Conservation (phyloP, 2,888 invertebrate species). For the Pseudoips prasinana region DNA sequence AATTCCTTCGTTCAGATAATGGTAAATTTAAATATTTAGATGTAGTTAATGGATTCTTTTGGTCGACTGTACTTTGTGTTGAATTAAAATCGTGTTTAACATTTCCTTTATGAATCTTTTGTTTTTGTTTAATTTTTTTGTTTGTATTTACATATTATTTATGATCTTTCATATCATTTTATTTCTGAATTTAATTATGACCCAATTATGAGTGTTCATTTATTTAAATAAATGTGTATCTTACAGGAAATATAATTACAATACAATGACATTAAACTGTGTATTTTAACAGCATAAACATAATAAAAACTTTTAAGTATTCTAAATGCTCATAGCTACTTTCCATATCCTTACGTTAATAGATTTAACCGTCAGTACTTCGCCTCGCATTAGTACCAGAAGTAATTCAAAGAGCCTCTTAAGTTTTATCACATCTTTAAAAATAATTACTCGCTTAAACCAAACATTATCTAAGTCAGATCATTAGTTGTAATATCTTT, state of each 20-base stretch:
- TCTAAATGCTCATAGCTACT: not conserved
- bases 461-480: conserved; percentile 26
- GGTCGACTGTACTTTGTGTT: conserved; percentile 16
- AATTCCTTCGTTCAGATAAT: conserved; percentile 41
- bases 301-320: not conserved
- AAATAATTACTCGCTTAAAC: conserved; percentile 30
- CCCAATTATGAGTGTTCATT: not conserved
- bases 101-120: conserved; percentile 17
- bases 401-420: conserved; percentile 19
- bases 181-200: not conserved
- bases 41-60: conserved; percentile 30
- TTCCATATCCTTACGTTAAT: not conserved
- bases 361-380: not conserved
- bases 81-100: conserved; percentile 21
- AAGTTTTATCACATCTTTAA: conserved; percentile 29
- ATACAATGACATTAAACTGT: not conserved
- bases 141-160: too few relatives aligned
- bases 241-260: not conserved
- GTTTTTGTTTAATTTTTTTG: conserved; percentile 14
- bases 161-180: conserved; percentile 19
- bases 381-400: conserved; percentile 7
- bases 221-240: not conserved
- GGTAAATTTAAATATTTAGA: conserved; percentile 40
- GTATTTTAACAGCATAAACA: not conserved
- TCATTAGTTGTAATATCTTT: conserved; percentile 31